Conservation (phyloP, 2,113 vertebrate species). For the Neopipo cinnamomea region DNA sequence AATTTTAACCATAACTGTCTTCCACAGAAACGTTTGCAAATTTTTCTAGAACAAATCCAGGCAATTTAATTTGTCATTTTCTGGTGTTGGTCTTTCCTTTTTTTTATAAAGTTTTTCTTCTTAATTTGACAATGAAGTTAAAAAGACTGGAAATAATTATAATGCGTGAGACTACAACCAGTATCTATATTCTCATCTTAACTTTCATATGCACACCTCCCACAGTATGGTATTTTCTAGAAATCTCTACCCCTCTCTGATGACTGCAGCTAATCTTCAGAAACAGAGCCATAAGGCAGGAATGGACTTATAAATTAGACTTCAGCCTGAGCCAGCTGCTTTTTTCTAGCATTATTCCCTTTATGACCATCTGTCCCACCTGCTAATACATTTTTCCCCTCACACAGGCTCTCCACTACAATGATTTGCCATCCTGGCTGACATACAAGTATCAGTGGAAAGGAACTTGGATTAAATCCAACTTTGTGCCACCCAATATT, state of each 20-base stretch:
- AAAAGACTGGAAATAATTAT: not conserved
- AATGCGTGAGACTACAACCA: not conserved
- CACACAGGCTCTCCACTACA: not conserved
- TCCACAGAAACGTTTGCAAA: not conserved
- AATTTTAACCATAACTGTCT: not conserved
- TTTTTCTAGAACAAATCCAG: not conserved
- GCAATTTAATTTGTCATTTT: not conserved
- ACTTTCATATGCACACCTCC: not conserved
- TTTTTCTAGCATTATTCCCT: not conserved
- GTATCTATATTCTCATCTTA: not conserved
- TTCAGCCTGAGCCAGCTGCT: slow-evolving; percentile 1
- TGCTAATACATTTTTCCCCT: not conserved
- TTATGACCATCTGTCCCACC: slow-evolving; percentile 42
- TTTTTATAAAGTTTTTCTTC: not conserved
- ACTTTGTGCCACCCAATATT: not conserved
- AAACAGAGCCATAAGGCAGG: slow-evolving; percentile 11
- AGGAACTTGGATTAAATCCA: not conserved
- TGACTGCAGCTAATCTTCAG: not conserved
- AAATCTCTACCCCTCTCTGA: not conserved
- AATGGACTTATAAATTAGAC: slow-evolving; percentile 11
- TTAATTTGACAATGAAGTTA: not conserved
- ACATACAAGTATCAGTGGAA: not conserved
- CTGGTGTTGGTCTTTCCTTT: not conserved
- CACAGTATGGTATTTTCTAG: not conserved
- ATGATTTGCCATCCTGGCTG: not conserved